phyloP scores from a whole-genome alignment of 2,888 invertebrate genomes.

The Lithophane socia region DNA sequence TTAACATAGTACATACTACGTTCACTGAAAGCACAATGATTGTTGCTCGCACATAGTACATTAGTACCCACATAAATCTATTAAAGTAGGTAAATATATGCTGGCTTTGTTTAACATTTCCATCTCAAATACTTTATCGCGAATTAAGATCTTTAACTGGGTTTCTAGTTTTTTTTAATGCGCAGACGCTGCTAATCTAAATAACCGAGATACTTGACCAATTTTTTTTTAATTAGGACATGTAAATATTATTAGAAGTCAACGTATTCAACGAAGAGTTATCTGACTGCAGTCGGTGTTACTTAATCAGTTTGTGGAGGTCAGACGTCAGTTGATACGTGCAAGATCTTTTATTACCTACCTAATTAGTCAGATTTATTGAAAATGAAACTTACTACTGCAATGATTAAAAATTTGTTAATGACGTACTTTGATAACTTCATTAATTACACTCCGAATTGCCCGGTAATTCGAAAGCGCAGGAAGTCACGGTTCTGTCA shows the following conservation, averaged over 20 bases:
- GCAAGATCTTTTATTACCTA: neutral
- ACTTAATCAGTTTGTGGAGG: neutral
- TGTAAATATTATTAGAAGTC: neutral
- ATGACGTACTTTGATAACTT: neutral
- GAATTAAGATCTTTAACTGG: neutral
- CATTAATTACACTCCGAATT: neutral
- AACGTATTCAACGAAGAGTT: neutral
- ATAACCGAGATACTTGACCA: conserved; percentile 6
- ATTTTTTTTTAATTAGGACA: conserved; percentile 6
- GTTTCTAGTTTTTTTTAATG: conserved; percentile 4
- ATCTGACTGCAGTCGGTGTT: neutral
- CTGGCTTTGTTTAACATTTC: conserved; percentile 28
- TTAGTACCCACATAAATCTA: conserved; percentile 10
- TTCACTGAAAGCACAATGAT: conserved; percentile 19
- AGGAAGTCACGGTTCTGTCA: neutral
- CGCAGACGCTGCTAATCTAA: neutral
- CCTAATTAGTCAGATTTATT: neutral
- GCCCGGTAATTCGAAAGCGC: neutral
- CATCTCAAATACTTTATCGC: neutral
- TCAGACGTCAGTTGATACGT: conserved; percentile 8
- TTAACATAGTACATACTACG: conserved; percentile 19
- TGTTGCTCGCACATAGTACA: neutral
- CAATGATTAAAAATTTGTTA: neutral
- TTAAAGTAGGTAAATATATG: conserved; percentile 27
- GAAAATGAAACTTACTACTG: neutral